Base-by-base conservation (phyloP, 1,140 invertebrate genomes). In the Bombus confusus region DNA sequence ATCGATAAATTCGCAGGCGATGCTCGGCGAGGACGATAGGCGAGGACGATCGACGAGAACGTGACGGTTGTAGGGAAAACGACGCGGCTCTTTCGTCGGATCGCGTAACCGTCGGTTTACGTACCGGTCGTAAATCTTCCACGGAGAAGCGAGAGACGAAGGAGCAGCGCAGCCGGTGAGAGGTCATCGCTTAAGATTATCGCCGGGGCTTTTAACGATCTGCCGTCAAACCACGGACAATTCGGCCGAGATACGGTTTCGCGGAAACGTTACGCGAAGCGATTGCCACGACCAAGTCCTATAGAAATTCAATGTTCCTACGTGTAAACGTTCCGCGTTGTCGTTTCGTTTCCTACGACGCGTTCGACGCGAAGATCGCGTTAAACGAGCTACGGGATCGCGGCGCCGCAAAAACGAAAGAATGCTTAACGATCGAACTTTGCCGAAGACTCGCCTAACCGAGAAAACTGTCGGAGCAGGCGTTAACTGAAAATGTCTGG, bases 151-250 rank as follows among this genome's bases (percentile, higher is more conserved):
- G 80, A 41, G 86, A 62, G 62, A n/a, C 82, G 78, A 88, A 87
- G 80, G 57, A 78, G 41, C 72, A 43, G 31, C 69, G 28, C 28
- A 28, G 62, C 10, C 34, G 37, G 43, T 31, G 64, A 78, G 77
- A 72, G 69, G 73, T 83, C 82, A 68, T 90, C 88, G 86, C 81
- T 89, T 82, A 87, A 84, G 73, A 86, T 90, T 90, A 90, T 83
- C 73, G 78, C 78, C 78, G 64, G 64, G 0, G 6, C 15, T 78
- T 85, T 90, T 90, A 90, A 90, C 64, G 78, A 85, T 22, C 52
- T 37, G 37, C 69, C 81, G 43, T 87, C 59, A 80, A 78, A 88
- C 79, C 34, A 78, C 15, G 43, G 18, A 74, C 62, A 39, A 41
- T 64, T 83, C 79, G 12, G 31, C 2, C 12, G 41, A 57, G 39